Evolutionary conservation across 2,888 invertebrate species (phyloP).

Genomic region (Coelogynopora nodosa): DNA sequence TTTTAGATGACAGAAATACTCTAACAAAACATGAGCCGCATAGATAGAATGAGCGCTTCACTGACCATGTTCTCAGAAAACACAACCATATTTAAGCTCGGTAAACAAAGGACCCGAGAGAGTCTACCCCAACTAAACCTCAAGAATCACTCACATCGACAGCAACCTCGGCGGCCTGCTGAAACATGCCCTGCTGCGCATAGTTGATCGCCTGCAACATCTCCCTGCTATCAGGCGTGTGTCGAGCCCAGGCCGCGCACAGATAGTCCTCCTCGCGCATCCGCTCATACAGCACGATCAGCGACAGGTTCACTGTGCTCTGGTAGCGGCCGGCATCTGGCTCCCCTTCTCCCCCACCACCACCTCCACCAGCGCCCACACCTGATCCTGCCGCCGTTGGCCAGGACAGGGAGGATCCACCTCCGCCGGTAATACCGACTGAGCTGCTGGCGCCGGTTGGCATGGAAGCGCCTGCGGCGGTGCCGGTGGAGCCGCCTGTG

Average conservation of each 20-base stretch:
- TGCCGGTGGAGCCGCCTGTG: not conserved
- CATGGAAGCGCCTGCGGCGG: not conserved
- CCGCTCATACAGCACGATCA: not conserved
- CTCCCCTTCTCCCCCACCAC: not conserved
- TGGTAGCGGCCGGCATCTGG: not conserved
- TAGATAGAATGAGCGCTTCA: too few species aligned
- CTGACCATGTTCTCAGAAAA: too few species aligned
- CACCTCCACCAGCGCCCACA: not conserved
- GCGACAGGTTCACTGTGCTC: not conserved
- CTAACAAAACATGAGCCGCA: too few species aligned
- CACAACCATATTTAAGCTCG: too few species aligned
- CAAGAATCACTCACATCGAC: not conserved
- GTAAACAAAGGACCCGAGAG: too few species aligned
- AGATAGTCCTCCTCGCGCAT: constrained; percentile 36
- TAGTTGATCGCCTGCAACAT: not conserved
- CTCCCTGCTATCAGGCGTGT: not conserved
- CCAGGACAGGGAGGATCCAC: not conserved
- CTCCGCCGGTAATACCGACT: not conserved
- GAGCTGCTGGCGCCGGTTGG: not conserved
- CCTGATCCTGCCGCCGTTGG: not conserved
- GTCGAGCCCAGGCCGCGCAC: not conserved
- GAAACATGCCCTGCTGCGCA: not conserved
- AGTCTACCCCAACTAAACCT: not conserved
- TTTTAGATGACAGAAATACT: too few species aligned
- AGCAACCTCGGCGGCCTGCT: not conserved